phyloP scores from a whole-genome alignment of 92 coral and sea anemone genomes.

The Epizoanthus scotinus region DNA sequence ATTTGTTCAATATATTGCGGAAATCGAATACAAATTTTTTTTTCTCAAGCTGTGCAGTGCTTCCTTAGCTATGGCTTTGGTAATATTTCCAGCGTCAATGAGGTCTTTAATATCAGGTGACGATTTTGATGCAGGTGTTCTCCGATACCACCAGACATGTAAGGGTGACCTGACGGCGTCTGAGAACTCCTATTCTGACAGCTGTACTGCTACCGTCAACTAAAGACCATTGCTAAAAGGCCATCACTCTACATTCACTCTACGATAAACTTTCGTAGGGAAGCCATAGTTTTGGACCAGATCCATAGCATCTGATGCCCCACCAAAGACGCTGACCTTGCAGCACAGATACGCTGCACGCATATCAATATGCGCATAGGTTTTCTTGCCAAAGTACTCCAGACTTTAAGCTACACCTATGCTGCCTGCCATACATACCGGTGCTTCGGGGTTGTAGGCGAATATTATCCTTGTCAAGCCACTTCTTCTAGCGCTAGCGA shows the following conservation, averaged over 20 bases:
- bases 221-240: slow-evolving; percentile 52
- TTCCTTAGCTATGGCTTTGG: slow-evolving; percentile 14
- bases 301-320: slow-evolving; percentile 31
- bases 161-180: slow-evolving; percentile 9
- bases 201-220: slow-evolving; percentile 33
- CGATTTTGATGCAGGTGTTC: slow-evolving; percentile 39
- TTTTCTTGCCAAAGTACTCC: background rate
- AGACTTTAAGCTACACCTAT: background rate
- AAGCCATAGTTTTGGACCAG: slow-evolving; percentile 49
- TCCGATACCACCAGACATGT: slow-evolving; percentile 37
- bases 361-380: slow-evolving; percentile 26
- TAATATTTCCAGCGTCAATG: slow-evolving; percentile 38
- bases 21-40: background rate
- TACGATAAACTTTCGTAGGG: slow-evolving; percentile 46
- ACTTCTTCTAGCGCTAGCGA: slow-evolving; percentile 12
- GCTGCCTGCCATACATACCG: slow-evolving; percentile 22
- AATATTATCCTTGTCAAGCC: background rate
- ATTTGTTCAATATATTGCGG: background rate
- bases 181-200: slow-evolving; percentile 50
- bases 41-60: slow-evolving; percentile 42
- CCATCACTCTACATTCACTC: slow-evolving; percentile 51
- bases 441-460: slow-evolving; percentile 20
- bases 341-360: slow-evolving; percentile 47
- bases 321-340: slow-evolving; percentile 28
- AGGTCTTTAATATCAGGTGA: slow-evolving; percentile 41